Base-by-base conservation (phyloP, 2,888 invertebrate genomes). In the Colletes collaris region DNA sequence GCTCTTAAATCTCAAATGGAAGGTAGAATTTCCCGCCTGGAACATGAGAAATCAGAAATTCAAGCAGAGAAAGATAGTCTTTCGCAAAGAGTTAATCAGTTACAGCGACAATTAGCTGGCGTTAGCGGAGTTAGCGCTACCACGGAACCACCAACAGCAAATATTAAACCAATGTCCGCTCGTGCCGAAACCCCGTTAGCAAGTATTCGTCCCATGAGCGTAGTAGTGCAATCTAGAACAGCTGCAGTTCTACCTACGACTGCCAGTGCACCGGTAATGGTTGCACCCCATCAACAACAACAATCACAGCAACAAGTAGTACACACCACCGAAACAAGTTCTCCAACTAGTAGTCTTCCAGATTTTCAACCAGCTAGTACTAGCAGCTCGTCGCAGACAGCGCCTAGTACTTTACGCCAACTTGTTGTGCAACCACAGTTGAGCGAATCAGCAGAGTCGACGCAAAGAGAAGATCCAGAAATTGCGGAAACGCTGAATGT, bases 101-200 rank as follows among this genome's bases (percentile, higher is more conserved):
- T 97, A 68, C 96, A 96, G 87, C 94, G 96, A 87, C 97, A 27
- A 95, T 95, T 55, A 95, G 96, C 87, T 95, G 97, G 81, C 94
- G 95, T 87, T 93, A 95, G 89, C 93, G 95, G 77, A 2, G 94
- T 94, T 53, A 95, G 94, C 84, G 93, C 93, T 1, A 93, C 93
- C 3, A 93, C 93, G 0, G 96, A 96, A 84, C 95, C 96, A 44
- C 95, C 96, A 0, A 98, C 98, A 0, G 98, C 98, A 5, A 98
- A 98, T 91, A 98, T 98, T 58, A 97, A 98, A 92, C 98, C 98
- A 0, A 97, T 98, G 96, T 97, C 98, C 3, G 97, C 97, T 87
- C 94, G 96, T 3, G 95, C 96, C 5, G 97, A 97, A 91, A 97
- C 98, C 0, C 98, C 97, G 0, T 94, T 98, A 81, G 99, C 98